phyloP scores from a whole-genome alignment of 1,140 invertebrate genomes.

The Rhopalosiphum maidis region DNA sequence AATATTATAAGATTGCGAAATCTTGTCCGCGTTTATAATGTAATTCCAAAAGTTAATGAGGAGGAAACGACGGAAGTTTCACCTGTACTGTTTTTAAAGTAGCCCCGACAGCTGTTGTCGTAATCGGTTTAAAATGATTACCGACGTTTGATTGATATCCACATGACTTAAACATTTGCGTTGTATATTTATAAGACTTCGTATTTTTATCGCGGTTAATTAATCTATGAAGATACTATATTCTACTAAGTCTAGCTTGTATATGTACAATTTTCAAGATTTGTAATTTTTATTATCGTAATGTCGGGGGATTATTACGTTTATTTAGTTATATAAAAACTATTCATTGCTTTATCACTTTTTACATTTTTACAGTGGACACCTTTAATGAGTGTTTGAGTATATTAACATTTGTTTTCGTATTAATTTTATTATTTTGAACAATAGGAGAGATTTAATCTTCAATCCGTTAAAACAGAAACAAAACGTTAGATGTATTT shows the following conservation, averaged over 20 bases:
- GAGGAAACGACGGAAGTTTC: neutral
- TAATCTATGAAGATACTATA: too few relatives aligned
- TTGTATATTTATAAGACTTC: too few relatives aligned
- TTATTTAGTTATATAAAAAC: neutral
- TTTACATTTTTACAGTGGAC: neutral
- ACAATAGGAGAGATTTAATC: too few relatives aligned
- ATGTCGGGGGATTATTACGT: too few relatives aligned
- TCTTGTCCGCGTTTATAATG: neutral
- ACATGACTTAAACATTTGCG: too few relatives aligned
- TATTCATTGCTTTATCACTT: neutral
- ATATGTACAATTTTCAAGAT: too few relatives aligned
- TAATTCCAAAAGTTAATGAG: neutral
- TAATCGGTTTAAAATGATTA: neutral
- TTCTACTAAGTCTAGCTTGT: too few relatives aligned
- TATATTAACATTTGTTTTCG: too few relatives aligned
- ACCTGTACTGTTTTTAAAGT: too few relatives aligned
- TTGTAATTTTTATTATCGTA: too few relatives aligned
- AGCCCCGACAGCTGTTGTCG: too few relatives aligned
- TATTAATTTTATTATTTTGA: neutral
- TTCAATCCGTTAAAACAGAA: neutral
- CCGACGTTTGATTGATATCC: neutral
- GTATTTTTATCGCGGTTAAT: too few relatives aligned
- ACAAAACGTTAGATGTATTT: neutral
- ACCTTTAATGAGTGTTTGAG: neutral
- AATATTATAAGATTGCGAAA: neutral